Percentiles rank a stretch among this genome's conserved stretches.
Conservation (phyloP, 2,888 invertebrate genomes). For the Latrodectus elegans region DNA sequence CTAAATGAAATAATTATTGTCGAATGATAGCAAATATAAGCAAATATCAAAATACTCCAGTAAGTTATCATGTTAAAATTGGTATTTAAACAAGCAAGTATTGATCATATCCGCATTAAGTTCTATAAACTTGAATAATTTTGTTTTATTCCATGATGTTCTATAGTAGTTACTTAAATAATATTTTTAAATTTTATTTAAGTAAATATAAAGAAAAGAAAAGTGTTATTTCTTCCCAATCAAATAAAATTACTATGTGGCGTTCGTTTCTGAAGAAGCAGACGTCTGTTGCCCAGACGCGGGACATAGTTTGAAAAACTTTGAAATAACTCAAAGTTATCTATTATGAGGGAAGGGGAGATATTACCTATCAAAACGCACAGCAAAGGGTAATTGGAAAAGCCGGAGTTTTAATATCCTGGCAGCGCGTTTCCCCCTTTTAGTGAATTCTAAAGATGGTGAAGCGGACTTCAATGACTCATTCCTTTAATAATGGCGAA, state of each 20-base stretch:
- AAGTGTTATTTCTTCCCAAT: not conserved
- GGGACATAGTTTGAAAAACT: not conserved
- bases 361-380: slow-evolving; percentile 25
- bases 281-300: not conserved
- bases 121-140: too few species aligned
- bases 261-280: not conserved
- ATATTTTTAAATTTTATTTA: too few species aligned
- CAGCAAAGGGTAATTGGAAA: not conserved
- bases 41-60: too few species aligned
- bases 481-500: slow-evolving; percentile 28
- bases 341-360: not conserved
- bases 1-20: too few species aligned
- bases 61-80: too few species aligned
- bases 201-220: not conserved
- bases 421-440: slow-evolving; percentile 13
- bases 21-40: too few species aligned
- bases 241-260: not conserved
- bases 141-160: too few species aligned
- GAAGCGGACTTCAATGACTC: slow-evolving; percentile 25
- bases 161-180: too few species aligned
- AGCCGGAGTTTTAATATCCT: not conserved
- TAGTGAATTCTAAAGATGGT: slow-evolving; percentile 22
- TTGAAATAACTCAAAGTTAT: not conserved
- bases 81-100: too few species aligned
- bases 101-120: too few species aligned